Evolutionary conservation across 2,113 vertebrate genomes (phyloP), one percentile per base, ranked within the genome.

Genomic region (Prietella phreatophila): DNA sequence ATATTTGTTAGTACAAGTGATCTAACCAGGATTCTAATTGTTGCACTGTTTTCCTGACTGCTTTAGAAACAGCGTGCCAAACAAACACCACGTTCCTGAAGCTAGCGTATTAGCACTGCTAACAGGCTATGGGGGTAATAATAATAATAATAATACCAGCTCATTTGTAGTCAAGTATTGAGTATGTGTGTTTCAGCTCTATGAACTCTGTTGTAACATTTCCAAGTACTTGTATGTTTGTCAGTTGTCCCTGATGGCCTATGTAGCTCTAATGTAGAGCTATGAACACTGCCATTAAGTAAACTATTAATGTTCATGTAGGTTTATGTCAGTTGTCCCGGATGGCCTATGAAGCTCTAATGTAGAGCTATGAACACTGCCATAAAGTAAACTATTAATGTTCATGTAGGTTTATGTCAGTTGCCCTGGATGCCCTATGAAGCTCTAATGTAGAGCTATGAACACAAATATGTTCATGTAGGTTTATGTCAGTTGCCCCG

Each of bases 1-100:
- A 80, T 81, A 78, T 90, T 90, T 67, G 56, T 81, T 80, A 47
- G 69, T 88, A 88, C 86, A 86, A 50, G 83, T 71, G 61, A 56
- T 76, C 79, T 86, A 69, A 85, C 4, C 73, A 55, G 60, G 80
- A 56, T 82, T 73, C 36, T 87, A 83, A 71, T 60, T 39, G 75
- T 71, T 87, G 78, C 82, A 20, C 33, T 87, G 78, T 55, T 78
- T 83, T 86, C 3, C 22, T 86, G 8, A 30, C 83, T 17, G 55
- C 39, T 19, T 58, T 56, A 42, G 20, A 53, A 86, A 89, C 58
- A 1, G 58, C 8, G 30, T 60, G 56, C 80, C 80, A 82, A 25
- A 82, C 55, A 60, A 22, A 60, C 79, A 58, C 53, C 55, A 20
- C 53, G 0, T 22, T 60, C 55, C 17, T 22, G 56, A 60, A 58